phyloP scores from a whole-genome alignment of 2,113 vertebrate genomes.

The Ceyx margarethae region DNA sequence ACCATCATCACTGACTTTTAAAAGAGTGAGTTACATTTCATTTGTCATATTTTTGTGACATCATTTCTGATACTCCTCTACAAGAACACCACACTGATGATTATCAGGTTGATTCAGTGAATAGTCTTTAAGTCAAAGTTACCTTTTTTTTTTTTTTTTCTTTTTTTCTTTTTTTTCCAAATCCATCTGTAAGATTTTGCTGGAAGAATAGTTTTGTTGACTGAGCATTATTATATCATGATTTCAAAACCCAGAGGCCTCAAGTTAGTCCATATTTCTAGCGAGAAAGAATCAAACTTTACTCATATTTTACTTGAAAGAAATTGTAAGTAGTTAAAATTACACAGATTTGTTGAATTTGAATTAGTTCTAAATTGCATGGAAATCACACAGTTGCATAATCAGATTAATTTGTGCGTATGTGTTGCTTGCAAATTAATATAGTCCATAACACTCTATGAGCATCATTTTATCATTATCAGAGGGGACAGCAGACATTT shows the following conservation, averaged over 20 bases:
- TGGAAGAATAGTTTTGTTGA: background rate
- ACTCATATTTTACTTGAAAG: background rate
- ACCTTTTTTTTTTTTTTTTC: background rate
- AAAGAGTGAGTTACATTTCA: background rate
- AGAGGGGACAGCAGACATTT: background rate
- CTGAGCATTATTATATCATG: background rate
- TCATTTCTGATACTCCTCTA: background rate
- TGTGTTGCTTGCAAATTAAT: background rate
- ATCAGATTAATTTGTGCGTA: background rate
- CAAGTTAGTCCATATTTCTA: background rate
- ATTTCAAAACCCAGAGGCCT: background rate
- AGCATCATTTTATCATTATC: background rate
- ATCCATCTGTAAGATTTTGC: background rate
- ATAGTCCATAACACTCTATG: background rate
- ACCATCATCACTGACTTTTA: background rate
- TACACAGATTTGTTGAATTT: background rate
- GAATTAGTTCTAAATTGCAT: background rate
- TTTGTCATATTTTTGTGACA: background rate
- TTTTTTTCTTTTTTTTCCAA: background rate
- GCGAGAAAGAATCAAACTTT: background rate
- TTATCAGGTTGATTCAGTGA: background rate
- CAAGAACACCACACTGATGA: rapidly evolving
- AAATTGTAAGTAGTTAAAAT: background rate
- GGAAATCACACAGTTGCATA: background rate
- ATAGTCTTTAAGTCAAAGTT: background rate